Conservation (phyloP, 2,888 invertebrate genomes). For the Cenopis cana region DNA sequence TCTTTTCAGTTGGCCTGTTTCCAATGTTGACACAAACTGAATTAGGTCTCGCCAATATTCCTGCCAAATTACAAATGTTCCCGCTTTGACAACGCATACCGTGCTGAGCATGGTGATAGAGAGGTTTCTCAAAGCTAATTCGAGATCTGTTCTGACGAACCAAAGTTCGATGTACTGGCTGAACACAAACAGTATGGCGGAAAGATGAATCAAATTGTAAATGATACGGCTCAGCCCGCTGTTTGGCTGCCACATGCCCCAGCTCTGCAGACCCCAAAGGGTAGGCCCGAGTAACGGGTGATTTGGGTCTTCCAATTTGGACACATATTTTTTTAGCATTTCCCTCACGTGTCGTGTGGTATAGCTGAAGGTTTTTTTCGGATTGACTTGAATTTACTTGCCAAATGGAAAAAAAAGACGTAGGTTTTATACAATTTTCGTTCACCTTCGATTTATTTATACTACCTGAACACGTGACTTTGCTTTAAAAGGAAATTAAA, state of each 20-base stretch:
- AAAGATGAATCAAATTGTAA: conserved; percentile 59
- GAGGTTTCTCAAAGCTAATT: conserved; percentile 67
- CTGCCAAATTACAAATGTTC: conserved; percentile 68
- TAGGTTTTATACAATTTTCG: conserved; percentile 28
- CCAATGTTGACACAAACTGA: conserved; percentile 62
- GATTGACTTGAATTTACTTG: conserved; percentile 41
- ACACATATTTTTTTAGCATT: conserved; percentile 44
- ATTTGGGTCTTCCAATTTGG: conserved; percentile 54
- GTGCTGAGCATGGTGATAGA: conserved; percentile 72
- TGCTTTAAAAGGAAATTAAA: conserved; percentile 3
- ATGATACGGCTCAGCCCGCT: conserved; percentile 49
- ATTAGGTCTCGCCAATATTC: conserved; percentile 64
- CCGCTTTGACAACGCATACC: conserved; percentile 68
- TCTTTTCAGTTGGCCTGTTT: conserved; percentile 58
- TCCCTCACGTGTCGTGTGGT: conserved; percentile 44
- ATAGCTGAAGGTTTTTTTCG: conserved; percentile 36
- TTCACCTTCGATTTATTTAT: conserved; percentile 21
- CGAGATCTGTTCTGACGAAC: conserved; percentile 61
- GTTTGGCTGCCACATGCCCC: conserved; percentile 66
- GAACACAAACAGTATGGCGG: conserved; percentile 62
- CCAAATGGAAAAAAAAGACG: conserved; percentile 19
- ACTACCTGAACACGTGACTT: conserved; percentile 21
- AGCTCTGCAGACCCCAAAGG: conserved; percentile 59
- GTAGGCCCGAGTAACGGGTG: conserved; percentile 66
- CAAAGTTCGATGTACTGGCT: conserved; percentile 73